A percentile compares a stretch with the other conserved stretches of the same genome.
phyloP scores from a whole-genome alignment of 2,888 invertebrate species.

The Gibbula magus region DNA sequence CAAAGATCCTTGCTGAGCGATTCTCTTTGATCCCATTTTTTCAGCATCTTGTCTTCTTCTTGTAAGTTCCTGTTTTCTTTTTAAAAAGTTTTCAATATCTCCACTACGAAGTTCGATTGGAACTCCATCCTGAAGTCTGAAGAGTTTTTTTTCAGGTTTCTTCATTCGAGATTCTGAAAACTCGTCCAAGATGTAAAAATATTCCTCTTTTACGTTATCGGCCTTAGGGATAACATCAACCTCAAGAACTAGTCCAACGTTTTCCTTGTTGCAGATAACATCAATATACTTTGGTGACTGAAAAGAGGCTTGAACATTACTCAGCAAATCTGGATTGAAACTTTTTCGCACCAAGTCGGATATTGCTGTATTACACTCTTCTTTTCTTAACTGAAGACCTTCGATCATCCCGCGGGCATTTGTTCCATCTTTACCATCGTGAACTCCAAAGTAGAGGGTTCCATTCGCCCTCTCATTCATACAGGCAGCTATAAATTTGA shows the following conservation, averaged over 20 bases:
- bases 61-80: background rate
- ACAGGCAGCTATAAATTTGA: conserved; percentile 38
- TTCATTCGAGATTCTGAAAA: background rate
- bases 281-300: conserved; percentile 35
- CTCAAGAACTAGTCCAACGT: background rate
- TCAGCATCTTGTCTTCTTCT: background rate
- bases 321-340: conserved; percentile 36
- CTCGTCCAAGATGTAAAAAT: background rate
- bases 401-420: conserved; percentile 28
- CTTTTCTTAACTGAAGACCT: conserved; percentile 27
- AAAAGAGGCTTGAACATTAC: conserved; percentile 32
- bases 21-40: background rate
- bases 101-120: background rate
- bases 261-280: conserved; percentile 26
- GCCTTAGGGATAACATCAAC: background rate
- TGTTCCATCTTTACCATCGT: background rate
- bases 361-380: conserved; percentile 22
- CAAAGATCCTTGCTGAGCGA: background rate
- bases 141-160: background rate
- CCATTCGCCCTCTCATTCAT: conserved; percentile 47
- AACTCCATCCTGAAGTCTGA: background rate
- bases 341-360: conserved; percentile 26
- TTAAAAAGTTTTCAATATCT: background rate
- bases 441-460: conserved; percentile 43
- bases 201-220: background rate